These are phyloP conservation scores for Bubalus kerabau DNA, from an alignment of 2,113 vertebrate genomes.

Conservation along the genomic window DNA sequence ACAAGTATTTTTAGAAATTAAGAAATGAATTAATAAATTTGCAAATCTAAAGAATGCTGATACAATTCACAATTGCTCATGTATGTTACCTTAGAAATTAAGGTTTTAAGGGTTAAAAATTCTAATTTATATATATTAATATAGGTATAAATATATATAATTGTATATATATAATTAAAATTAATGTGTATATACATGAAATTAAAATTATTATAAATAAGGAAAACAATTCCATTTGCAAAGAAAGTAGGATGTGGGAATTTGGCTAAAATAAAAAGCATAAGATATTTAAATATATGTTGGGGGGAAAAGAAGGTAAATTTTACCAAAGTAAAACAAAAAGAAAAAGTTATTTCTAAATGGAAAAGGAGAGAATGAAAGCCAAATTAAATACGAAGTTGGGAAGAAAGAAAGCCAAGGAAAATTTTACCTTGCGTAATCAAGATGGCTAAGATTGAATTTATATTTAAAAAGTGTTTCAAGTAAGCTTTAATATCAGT, in stretches of 20 bases:
- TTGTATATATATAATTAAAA: neutral
- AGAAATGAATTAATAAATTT: neutral
- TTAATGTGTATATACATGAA: neutral
- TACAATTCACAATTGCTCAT: neutral
- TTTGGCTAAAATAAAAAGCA: neutral
- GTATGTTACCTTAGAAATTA: neutral
- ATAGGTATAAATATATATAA: neutral
- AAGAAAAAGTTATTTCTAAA: neutral
- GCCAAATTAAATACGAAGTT: neutral
- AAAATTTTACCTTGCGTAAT: neutral
- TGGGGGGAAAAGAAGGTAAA: neutral
- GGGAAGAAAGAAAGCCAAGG: neutral
- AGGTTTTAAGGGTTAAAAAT: neutral
- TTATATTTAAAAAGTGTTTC: neutral
- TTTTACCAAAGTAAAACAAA: neutral
- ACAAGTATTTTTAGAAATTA: neutral
- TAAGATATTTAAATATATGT: neutral
- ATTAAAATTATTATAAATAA: neutral
- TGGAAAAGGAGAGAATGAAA: neutral
- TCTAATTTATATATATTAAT: neutral
- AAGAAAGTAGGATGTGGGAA: neutral
- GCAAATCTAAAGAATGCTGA: neutral
- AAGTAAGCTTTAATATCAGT: neutral
- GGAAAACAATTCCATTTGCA: neutral
- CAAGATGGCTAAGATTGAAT: neutral